phyloP scores from a whole-genome alignment of 2,113 vertebrate genomes.

The Bufo gargarizans region DNA sequence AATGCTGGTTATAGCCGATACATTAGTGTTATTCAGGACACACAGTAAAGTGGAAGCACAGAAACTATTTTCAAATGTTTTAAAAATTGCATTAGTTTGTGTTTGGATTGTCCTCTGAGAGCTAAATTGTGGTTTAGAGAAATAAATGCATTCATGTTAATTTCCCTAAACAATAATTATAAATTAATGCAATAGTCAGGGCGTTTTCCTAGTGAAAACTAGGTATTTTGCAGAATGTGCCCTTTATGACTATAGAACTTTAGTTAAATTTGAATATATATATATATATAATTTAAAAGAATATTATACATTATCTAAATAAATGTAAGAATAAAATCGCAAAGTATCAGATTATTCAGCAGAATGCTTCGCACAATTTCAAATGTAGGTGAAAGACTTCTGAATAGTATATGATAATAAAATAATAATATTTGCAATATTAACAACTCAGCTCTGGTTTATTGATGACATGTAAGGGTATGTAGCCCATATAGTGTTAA shows the following conservation, averaged over 20 bases:
- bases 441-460: no score
- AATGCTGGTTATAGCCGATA: neutral
- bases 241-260: neutral
- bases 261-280: neutral
- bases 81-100: constrained; percentile 13
- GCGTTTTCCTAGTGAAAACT: neutral
- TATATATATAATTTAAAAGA: no score
- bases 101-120: neutral
- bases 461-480: no score
- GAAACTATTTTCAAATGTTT: neutral
- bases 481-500: no score
- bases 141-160: constrained; percentile 18
- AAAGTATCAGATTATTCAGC: neutral
- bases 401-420: no score
- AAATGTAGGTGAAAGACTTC: no score
- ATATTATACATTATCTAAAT: neutral
- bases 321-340: neutral
- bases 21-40: neutral
- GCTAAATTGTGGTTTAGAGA: constrained; percentile 11
- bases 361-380: neutral
- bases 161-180: neutral
- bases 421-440: no score
- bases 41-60: neutral
- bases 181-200: neutral
- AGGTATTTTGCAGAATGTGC: neutral